phyloP scores from a whole-genome alignment of 2,888 invertebrate genomes.

The Formica aserva region DNA sequence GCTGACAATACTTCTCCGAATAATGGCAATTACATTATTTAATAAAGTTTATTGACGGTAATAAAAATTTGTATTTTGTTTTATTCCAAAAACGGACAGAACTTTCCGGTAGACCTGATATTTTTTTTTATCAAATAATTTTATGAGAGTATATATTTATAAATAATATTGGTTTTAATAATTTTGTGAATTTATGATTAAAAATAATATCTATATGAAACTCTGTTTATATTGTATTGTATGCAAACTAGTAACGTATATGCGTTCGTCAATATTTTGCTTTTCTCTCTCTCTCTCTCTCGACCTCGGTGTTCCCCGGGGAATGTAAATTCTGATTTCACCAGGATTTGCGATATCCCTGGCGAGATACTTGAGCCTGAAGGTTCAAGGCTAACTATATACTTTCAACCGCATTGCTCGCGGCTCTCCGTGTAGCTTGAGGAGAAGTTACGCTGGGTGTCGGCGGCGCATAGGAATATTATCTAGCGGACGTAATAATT shows the following conservation, averaged over 20 bases:
- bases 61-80: too few relatives aligned
- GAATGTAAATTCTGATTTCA: slow-evolving; percentile 66
- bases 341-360: slow-evolving; percentile 51
- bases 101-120: too few relatives aligned
- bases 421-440: slow-evolving; percentile 40
- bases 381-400: slow-evolving; percentile 63
- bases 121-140: background rate
- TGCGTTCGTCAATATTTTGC: slow-evolving; percentile 54
- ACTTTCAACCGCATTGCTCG: slow-evolving; percentile 51
- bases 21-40: too few relatives aligned
- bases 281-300: slow-evolving; percentile 16
- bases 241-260: slow-evolving; percentile 1
- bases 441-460: slow-evolving; percentile 45
- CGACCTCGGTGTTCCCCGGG: slow-evolving; percentile 41
- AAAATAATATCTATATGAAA: background rate
- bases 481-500: slow-evolving; percentile 50
- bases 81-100: too few relatives aligned
- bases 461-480: slow-evolving; percentile 36
- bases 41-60: too few relatives aligned
- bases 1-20: too few relatives aligned
- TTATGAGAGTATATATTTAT: background rate
- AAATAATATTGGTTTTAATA: background rate
- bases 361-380: slow-evolving; percentile 52
- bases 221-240: background rate
- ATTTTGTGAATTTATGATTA: slow-evolving; percentile 2